Percentiles rank a stretch among this genome's conserved stretches.
Evolutionary conservation across 2,113 vertebrate genomes (phyloP).

Genomic region (Lycaon pictus): DNA sequence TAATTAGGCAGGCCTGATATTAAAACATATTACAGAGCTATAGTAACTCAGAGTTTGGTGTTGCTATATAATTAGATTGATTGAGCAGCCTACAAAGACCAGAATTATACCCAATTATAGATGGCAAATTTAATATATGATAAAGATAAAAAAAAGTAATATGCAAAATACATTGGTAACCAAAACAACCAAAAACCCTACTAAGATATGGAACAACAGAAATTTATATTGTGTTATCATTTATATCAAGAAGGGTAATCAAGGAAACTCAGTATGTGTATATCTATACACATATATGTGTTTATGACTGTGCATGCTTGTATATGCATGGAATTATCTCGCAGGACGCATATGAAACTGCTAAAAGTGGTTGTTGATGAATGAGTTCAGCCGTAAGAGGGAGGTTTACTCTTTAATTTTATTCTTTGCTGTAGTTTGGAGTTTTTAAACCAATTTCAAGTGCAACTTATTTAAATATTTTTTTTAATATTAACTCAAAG

Average conservation of each 20-base stretch:
- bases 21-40: slow-evolving; percentile 38
- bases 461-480: slow-evolving; percentile 30
- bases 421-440: background rate
- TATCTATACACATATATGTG: background rate
- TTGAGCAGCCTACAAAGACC: slow-evolving; percentile 10
- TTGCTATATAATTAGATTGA: background rate
- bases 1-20: slow-evolving; percentile 29
- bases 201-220: background rate
- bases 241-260: slow-evolving; percentile 3
- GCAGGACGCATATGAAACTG: background rate
- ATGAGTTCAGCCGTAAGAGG: background rate
- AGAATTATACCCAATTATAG: background rate
- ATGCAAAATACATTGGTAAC: background rate
- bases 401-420: background rate
- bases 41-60: background rate
- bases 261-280: background rate
- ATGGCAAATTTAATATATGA: background rate
- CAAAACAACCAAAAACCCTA: background rate
- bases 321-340: background rate
- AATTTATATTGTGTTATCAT: background rate
- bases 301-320: background rate
- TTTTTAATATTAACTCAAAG: background rate
- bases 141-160: background rate
- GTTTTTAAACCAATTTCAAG: slow-evolving; percentile 33
- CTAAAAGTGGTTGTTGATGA: background rate